These are phyloP conservation scores for Gallinago paraguaiae DNA, from an alignment of 2,113 vertebrate species.

Conservation along the genomic window DNA sequence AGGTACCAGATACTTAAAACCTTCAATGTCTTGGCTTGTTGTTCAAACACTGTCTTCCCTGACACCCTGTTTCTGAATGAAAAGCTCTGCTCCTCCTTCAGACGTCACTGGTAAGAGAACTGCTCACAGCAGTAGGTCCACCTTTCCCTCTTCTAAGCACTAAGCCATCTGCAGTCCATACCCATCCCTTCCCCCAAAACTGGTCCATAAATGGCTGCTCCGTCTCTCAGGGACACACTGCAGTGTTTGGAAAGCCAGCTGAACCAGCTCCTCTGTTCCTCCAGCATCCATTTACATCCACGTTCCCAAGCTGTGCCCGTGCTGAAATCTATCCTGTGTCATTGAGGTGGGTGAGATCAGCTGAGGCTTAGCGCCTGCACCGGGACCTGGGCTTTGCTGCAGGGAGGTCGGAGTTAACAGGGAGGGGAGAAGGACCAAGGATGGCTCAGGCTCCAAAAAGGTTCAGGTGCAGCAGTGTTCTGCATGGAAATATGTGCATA, in stretches of 20 bases:
- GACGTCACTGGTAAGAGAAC: background rate
- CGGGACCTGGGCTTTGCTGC: background rate
- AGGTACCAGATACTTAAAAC: background rate
- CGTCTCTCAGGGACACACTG: background rate
- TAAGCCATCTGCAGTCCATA: background rate
- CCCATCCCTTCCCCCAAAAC: background rate
- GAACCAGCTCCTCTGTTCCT: background rate
- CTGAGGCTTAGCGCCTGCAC: background rate
- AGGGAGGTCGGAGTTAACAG: background rate
- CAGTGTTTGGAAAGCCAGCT: background rate
- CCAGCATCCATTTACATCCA: background rate
- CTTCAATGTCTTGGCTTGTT: background rate
- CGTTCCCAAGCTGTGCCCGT: rapidly evolving
- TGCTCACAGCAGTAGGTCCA: background rate
- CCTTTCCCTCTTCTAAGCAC: background rate
- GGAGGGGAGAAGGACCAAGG: background rate
- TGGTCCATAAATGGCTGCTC: background rate
- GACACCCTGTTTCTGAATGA: background rate
- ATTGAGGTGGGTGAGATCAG: too few species aligned
- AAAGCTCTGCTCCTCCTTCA: background rate
- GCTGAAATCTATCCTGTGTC: background rate
- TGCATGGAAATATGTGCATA: background rate
- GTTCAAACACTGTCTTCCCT: background rate
- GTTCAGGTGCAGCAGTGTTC: background rate
- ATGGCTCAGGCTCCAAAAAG: background rate